Base-by-base conservation (phyloP, 2,113 vertebrate species). In the Pachyramphus minor region DNA sequence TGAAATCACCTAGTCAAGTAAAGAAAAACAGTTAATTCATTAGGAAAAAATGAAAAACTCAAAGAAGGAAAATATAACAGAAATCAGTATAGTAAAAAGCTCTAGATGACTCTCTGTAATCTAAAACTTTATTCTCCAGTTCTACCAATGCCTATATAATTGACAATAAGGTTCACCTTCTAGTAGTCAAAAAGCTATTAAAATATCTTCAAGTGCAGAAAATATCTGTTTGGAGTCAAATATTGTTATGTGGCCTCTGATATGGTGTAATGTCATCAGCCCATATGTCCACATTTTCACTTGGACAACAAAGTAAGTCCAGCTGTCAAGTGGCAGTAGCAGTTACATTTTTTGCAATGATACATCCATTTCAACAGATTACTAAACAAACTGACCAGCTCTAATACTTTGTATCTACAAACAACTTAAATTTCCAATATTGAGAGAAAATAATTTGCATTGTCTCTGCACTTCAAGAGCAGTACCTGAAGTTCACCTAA, bases 1-100 rank as follows among this genome's bases (percentile, higher is more conserved):
- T 98, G 96, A 99, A 99, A 97, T 99, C 99, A 31, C 99, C 99
- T 98, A 74, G 95, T 18, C 85, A 97, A 87, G 89, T 63, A 52
- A 79, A 81, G 22, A 79, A 37, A 93, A 69, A 60, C 28, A 45
- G 50, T 80, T 59, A 80, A 66, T 64, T 35, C 13, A 49, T 62
- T 7, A 59, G 27, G 35, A 55, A 63, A 84, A 69, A 44, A 14
- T 20, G 35, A 11, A 63, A 76, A 58, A 33, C 10, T 44, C 3
- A 14, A 33, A 79, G 15, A 24, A 59, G 27, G 20, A 77, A 41
- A 80, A 35, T 6, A 2, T 9, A 76, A 58, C 2, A 76, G 67
- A 84, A 77, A 69, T 5, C 13, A 80, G 53, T 10, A 44, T 0
- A 63, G 17, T 20, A 69, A 13, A 87, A 71, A 85, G 39, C 8